Evolutionary conservation across 2,888 invertebrate species (phyloP), one percentile per base, ranked within the genome.

Genomic region (Mellilla xanthometata): DNA sequence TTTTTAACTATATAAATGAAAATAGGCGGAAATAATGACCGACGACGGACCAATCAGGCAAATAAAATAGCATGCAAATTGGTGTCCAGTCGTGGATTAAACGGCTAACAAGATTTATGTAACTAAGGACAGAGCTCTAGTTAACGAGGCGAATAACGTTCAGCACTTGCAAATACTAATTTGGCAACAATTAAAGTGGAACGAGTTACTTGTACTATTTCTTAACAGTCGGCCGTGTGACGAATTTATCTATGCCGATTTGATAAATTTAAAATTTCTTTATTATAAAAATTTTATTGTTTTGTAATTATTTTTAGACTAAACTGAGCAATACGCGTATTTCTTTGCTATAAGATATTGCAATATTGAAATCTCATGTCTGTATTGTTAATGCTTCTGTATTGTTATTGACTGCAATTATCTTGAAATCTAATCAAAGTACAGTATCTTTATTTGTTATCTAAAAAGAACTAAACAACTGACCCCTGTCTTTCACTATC

Each of bases 131-230:
- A 33, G 15, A 38, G 34, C 29, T 41, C 30, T 30, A 33, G 32
- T 42, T 44, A 36, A 33, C 35, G 23, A 34, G 10, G 22, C 23
- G 36, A 40, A 24, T 35, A 26, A 39, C 49, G 46, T 50, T 54
- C 43, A 52, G 50, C 49, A 56, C 54, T 64, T 54, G 57, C 60
- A 49, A 58, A 61, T 52, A 48, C 40, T 56, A 46, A 56, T 52
- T 54, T 50, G 56, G 55, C 48, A 61, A 62, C 52, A 45, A 55
- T 52, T 42, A 48, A 67, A 60, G 54, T 57, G 59, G 64, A 62
- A 39, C 60, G 57, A 54, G 48, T 55, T 63, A 49, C n/a, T n/a
- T n/a, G n/a, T n/a, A n/a, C 56, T 65, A 63, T 66, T 52, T 59
- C 52, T 57, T 24, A 24, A 52, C 58, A 54, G 57, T 54, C 46